Evolutionary conservation across 2,113 vertebrate genomes (phyloP).

Genomic region (Lepus americanus): DNA sequence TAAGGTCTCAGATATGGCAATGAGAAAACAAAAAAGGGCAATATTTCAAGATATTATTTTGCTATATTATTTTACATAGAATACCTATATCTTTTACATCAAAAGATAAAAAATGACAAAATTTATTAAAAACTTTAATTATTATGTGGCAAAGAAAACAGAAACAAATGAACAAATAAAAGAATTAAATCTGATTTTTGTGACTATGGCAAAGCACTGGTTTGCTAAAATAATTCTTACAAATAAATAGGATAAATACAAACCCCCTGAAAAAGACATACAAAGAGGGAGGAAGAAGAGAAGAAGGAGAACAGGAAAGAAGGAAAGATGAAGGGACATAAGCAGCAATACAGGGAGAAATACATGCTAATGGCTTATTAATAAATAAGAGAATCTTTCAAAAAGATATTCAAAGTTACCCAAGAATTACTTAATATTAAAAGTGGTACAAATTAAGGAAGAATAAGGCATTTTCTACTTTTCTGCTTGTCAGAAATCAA

Average conservation of each 20-base stretch:
- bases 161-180: background rate
- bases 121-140: background rate
- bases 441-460: background rate
- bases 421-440: background rate
- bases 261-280: background rate
- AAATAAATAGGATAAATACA: background rate
- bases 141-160: background rate
- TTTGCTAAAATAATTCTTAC: background rate
- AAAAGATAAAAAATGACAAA: background rate
- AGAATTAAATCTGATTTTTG: background rate
- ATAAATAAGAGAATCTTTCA: background rate
- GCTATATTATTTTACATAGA: background rate
- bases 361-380: background rate
- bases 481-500: background rate
- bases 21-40: background rate
- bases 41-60: background rate
- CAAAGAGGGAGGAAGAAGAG: background rate
- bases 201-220: background rate
- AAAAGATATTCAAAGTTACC: background rate
- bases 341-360: background rate
- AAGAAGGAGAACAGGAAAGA: background rate
- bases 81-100: background rate
- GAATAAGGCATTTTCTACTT: background rate
- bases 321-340: background rate
- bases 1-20: background rate